Evolutionary conservation across 64 coral and sea anemone genomes (phyloP).

Genomic region (Exaiptasia diaphana): DNA sequence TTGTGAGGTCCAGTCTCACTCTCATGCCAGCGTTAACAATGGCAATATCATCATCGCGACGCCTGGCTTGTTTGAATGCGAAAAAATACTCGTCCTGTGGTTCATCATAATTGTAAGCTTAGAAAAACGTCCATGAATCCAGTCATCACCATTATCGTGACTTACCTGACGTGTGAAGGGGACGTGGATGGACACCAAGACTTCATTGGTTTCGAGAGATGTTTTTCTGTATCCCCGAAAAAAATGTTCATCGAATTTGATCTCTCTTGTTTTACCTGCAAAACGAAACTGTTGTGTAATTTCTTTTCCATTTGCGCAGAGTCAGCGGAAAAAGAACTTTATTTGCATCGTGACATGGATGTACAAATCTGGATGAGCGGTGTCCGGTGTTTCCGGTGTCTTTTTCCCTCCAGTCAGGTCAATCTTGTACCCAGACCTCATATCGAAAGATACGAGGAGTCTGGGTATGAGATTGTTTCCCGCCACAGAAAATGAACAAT

Average conservation of each 20-base stretch:
- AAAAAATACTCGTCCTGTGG: conserved; percentile 79
- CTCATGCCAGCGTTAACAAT: conserved; percentile 89
- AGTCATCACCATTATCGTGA: no score
- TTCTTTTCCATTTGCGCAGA: no score
- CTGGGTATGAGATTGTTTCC: no score
- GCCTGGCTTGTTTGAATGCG: conserved; percentile 82
- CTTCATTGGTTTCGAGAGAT: conserved; percentile 42
- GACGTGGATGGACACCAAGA: conserved; percentile 42
- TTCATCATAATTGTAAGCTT: no score
- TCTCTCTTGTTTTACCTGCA: conserved; percentile 42
- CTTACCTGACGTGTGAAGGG: conserved; percentile 65
- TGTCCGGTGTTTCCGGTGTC: no score
- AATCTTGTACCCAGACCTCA: no score
- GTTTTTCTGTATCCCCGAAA: conserved; percentile 65
- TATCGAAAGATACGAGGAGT: no score
- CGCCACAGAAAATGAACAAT: background rate
- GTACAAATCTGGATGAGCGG: no score
- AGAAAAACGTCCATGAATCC: background rate
- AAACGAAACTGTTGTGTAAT: no score
- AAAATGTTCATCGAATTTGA: conserved; percentile 71
- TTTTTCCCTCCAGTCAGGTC: no score
- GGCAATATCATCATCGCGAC: conserved; percentile 85
- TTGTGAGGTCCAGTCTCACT: conserved; percentile 42
- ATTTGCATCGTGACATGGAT: no score
- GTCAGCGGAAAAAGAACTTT: no score